Conservation (phyloP, 2,797 vertebrate species). For the Delichon dasypus region DNA sequence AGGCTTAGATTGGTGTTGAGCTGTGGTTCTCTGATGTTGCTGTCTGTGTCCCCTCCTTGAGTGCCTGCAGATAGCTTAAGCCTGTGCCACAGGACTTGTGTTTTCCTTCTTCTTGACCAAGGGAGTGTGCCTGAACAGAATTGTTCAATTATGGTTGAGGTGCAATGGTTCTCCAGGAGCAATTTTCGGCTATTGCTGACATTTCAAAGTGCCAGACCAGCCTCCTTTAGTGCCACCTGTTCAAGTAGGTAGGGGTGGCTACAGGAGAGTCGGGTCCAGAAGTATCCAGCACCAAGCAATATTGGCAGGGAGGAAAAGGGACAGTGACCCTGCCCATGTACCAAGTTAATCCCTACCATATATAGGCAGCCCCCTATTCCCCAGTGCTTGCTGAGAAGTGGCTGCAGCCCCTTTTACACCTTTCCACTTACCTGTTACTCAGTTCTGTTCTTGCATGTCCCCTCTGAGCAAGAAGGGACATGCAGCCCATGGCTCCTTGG, state of each 20-base stretch:
- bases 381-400: background rate
- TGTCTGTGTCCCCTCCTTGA: background rate
- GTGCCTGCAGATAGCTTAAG: background rate
- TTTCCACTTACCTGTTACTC: background rate
- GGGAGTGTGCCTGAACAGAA: background rate
- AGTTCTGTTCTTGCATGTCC: background rate
- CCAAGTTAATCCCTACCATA: background rate
- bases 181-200: background rate
- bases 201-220: background rate
- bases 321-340: background rate
- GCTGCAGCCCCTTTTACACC: background rate
- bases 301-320: background rate
- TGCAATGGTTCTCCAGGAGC: background rate
- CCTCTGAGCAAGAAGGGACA: background rate
- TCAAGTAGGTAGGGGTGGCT: background rate
- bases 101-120: background rate
- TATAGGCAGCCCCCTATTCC: background rate
- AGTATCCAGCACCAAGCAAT: background rate
- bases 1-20: background rate
- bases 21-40: background rate
- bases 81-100: background rate
- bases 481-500: background rate
- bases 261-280: background rate
- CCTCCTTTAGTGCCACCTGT: background rate
- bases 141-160: background rate